Evolutionary conservation across 2,888 invertebrate genomes (phyloP), one percentile per base, ranked within the genome.

Genomic region (Caenorhabditis uteleia): DNA sequence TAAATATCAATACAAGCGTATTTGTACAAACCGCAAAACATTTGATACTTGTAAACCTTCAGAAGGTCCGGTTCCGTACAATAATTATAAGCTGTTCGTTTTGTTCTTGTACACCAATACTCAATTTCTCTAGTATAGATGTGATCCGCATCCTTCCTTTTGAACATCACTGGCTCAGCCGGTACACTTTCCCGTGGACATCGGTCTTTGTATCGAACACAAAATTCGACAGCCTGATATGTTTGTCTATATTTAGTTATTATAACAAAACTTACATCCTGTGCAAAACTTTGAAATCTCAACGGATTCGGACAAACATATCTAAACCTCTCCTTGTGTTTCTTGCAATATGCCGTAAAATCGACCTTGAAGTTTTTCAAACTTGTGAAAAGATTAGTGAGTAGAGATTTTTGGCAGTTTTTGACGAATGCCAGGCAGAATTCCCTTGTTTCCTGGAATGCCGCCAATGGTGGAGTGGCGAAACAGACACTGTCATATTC

Each of bases 401-500:
- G 40, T 53, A 72, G 31, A 1, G 64, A 57, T 14, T 53, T 34
- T 12, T 54, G 48, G 39, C 73, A 73, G 14, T 65, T 68, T 26
- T 70, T 70, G 2, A 70, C 70, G 40, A 68, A 73, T 0, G 73
- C 73, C 40, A 70, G 36, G 34, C 73, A 73, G 27, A 73, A 72
- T 25, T 59, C 72, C 42, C 61, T 34, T 12, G 72, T 73, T 55
- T 73, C 72, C 10, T 60, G 54, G 18, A 73, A 64, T 2, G 68
- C 72, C 0, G 62, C 64, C 14, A 70, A 29, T 0, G 72, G 69
- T 1, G 72, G 72, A 4, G 61, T 58, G 23, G 58, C 45, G 57
- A 73, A 73, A 25, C 72, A 73, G 1, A 70, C 69, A 25, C 65
- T 60, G 21, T 69, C 72, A 43, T 73, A 73, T 39, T 73, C 72